These are phyloP conservation scores for Dromiciops gliroides DNA, from an alignment of 2,113 vertebrate species.

Conservation along the genomic window DNA sequence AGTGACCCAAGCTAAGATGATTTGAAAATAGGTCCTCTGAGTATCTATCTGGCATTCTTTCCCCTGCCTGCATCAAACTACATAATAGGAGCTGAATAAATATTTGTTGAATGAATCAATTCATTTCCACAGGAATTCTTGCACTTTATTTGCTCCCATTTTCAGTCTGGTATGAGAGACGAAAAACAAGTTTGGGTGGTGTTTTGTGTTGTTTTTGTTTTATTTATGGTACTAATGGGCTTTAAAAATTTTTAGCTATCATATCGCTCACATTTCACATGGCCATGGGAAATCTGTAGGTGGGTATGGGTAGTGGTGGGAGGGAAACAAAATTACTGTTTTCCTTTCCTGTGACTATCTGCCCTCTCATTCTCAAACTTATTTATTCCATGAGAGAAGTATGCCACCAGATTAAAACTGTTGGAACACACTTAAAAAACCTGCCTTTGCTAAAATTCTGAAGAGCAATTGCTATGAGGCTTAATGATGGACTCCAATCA, in stretches of 20 bases:
- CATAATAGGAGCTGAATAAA: neutral
- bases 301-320: neutral
- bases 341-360: neutral
- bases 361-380: neutral
- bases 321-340: neutral
- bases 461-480: neutral
- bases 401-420: neutral
- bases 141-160: slow-evolving; percentile 64
- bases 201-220: neutral
- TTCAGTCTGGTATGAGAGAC: slow-evolving; percentile 20
- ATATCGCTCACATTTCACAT: neutral
- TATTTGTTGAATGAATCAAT: slow-evolving; percentile 19
- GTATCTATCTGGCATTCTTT: neutral
- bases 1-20: neutral
- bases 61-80: neutral
- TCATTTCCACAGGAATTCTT: slow-evolving; percentile 58
- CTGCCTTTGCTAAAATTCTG: neutral
- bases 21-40: neutral
- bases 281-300: slow-evolving; percentile 14
- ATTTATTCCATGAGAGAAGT: neutral
- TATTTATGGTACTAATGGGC: neutral
- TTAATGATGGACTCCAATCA: neutral
- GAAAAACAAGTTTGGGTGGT: neutral
- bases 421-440: neutral
- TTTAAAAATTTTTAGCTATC: slow-evolving; percentile 14